Evolutionary conservation across 2,113 vertebrate species (phyloP), one percentile per base, ranked within the genome.

Genomic region (Salminus brasiliensis): DNA sequence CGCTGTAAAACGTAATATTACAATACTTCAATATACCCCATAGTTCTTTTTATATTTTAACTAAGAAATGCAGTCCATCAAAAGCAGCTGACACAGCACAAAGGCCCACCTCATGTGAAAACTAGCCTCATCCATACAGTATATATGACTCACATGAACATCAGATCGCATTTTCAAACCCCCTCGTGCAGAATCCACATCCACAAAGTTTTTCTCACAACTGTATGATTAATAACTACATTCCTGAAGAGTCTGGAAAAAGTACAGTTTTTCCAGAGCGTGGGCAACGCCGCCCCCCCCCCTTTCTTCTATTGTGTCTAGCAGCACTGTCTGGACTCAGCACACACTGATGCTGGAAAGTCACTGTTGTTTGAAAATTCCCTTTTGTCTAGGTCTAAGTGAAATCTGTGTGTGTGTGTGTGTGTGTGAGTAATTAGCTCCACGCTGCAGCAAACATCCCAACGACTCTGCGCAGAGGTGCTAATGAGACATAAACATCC

Each of bases 401-500:
- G 18, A 39, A 57, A 53, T 45, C 65, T 62, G 60, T 68, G 68
- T 47, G 41, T 13, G 59, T 57, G 67, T 69, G 74, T 67, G 80
- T 77, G 59, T 3, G 34, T 65, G 43, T 45, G 47, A 36, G 49
- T 49, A 81, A 74, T 82, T 73, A 72, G 72, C 29, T 57, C 74
- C n/a, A 59, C 23, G 16, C 81, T 53, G 68, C 76, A 62, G 79
- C 79, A 83, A 74, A 85, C 81, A 83, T 29, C 49, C 43, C 74
- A 63, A 70, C 43, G 41, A 72, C 30, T 39, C 52, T 47, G 15
- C 83, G 72, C 12, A 5, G 63, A 81, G 59, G 62, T 67, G 78
- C 72, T 84, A 82, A 87, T 81, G 66, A 75, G 71, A 49, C 69
- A 68, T 81, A 78, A 86, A 85, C 86, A 85, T 18, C 1, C 36